These are phyloP conservation scores for Haliclona indistincta DNA, from an alignment of 37 sponge, comb jelly and placozoan species.

Conservation along the genomic window DNA sequence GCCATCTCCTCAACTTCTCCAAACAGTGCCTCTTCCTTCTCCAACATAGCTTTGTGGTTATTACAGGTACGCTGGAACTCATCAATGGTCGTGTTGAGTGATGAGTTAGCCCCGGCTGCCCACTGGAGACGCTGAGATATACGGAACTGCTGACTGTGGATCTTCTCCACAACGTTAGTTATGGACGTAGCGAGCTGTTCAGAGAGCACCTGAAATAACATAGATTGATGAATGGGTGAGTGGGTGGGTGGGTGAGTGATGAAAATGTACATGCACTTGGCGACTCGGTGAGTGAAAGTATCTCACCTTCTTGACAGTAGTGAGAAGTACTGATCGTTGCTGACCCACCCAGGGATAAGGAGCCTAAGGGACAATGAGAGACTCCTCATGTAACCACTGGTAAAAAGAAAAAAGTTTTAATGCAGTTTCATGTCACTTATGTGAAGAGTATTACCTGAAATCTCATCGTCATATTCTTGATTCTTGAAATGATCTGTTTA, in stretches of 20 bases:
- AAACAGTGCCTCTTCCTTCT: constrained; percentile 73
- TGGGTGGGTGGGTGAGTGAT: too few species aligned
- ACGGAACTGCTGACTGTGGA: constrained; percentile 76
- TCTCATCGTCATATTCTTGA: constrained; percentile 38
- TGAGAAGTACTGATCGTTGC: constrained; percentile 54
- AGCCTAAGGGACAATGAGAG: constrained; percentile 44
- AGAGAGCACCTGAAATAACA: constrained; percentile 46
- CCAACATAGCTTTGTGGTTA: constrained; percentile 52
- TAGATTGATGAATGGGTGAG: not conserved
- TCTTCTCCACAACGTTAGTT: constrained; percentile 62
- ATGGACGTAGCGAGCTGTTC: constrained; percentile 60
- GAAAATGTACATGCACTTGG: too few species aligned
- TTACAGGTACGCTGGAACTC: constrained; percentile 78
- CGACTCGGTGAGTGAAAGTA: too few species aligned
- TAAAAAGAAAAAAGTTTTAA: too few species aligned
- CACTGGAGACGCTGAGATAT: constrained; percentile 94
- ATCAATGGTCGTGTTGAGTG: constrained; percentile 72
- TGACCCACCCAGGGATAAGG: constrained; percentile 62
- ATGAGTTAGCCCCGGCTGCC: constrained; percentile 95
- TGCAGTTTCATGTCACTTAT: too few species aligned
- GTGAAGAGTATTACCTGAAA: constrained; percentile 82
- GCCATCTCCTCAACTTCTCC: constrained; percentile 67
- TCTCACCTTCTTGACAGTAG: constrained; percentile 71
- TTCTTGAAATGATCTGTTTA: constrained; percentile 55
- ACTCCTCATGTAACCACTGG: constrained; percentile 81